Evolutionary conservation across 2,113 vertebrate genomes (phyloP).

Genomic region (cattle (Bos taurus)): DNA sequence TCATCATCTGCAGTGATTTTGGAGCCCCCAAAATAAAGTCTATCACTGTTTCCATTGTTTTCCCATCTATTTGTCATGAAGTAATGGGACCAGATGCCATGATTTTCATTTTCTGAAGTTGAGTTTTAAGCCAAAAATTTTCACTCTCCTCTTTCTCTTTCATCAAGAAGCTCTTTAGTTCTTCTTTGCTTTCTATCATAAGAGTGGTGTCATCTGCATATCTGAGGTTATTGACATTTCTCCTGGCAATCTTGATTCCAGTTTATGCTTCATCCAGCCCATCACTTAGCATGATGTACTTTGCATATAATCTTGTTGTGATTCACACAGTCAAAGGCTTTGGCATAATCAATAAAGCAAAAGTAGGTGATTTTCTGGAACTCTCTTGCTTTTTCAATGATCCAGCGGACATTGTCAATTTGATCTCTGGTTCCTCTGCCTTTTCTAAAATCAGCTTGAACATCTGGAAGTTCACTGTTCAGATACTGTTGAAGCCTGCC

Average conservation of each 20-base stretch:
- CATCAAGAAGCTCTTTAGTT: background rate
- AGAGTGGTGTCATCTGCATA: background rate
- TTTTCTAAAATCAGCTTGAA: background rate
- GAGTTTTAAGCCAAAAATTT: background rate
- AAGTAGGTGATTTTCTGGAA: background rate
- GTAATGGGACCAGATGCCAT: background rate
- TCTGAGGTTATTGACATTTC: background rate
- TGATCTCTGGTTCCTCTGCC: background rate
- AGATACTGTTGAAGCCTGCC: background rate
- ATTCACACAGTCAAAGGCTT: background rate
- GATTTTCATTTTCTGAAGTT: background rate
- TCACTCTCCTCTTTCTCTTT: background rate
- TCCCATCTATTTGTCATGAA: background rate
- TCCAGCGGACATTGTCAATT: rapidly evolving
- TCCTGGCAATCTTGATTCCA: background rate
- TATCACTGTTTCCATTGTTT: background rate
- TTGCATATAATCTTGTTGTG: background rate
- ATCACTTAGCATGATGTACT: background rate
- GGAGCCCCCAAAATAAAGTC: background rate
- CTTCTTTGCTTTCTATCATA: background rate
- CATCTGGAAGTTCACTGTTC: background rate
- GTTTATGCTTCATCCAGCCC: background rate
- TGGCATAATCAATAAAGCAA: background rate
- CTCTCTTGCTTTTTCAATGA: background rate
- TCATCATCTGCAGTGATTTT: background rate